A percentile compares a stretch with the other conserved stretches of the same genome.
Evolutionary conservation across 1,140 invertebrate species (phyloP).

Genomic region (Orchesella cincta): DNA sequence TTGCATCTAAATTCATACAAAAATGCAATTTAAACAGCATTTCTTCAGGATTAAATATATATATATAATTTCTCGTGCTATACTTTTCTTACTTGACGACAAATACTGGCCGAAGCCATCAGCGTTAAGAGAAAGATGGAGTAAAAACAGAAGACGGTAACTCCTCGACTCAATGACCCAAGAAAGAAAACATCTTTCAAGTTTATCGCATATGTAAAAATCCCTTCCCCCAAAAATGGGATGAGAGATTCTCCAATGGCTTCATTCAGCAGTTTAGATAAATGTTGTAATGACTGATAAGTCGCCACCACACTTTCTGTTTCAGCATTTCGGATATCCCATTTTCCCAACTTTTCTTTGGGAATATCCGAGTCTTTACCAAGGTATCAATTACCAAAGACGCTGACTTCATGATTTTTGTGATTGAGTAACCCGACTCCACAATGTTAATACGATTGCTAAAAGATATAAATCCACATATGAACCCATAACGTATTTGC

Average conservation of each 20-base stretch:
- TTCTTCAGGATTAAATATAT: too few species aligned
- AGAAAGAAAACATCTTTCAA: not conserved
- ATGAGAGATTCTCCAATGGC: not conserved
- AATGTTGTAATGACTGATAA: not conserved
- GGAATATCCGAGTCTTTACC: not conserved
- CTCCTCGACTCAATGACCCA: not conserved
- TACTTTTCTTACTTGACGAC: not conserved
- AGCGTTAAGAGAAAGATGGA: not conserved
- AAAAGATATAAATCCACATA: not conserved
- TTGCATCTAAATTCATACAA: too few species aligned
- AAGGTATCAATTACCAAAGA: too few species aligned
- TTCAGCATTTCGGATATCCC: not conserved
- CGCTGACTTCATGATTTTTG: not conserved
- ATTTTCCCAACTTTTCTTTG: not conserved
- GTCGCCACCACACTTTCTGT: not conserved
- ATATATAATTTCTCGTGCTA: not conserved
- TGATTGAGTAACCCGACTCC: not conserved
- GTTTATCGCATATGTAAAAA: constrained; percentile 10
- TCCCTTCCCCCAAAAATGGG: not conserved
- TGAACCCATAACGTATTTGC: not conserved
- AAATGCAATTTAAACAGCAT: too few species aligned
- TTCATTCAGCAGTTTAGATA: not conserved
- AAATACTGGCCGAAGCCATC: not conserved
- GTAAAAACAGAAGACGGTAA: not conserved
- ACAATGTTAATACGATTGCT: not conserved